Evolutionary conservation across 1,140 invertebrate species (phyloP).

Genomic region (Diploscapter pachys): DNA sequence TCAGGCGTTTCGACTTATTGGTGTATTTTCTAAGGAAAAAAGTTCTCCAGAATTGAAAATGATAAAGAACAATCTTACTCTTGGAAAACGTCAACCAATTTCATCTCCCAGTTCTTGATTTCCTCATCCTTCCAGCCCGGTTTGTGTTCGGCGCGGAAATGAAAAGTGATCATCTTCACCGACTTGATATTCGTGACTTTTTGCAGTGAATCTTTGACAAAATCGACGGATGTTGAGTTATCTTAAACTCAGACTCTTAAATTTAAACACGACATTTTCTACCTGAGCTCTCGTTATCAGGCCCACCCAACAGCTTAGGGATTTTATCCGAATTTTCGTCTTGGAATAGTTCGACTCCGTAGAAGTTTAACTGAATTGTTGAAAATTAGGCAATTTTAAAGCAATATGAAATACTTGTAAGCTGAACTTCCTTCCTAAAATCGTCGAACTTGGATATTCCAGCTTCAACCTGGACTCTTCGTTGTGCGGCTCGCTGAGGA

Average conservation of each 20-base stretch:
- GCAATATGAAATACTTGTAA: conserved; percentile 19
- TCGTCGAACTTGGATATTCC: conserved; percentile 43
- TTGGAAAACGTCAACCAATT: conserved; percentile 47
- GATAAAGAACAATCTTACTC: conserved; percentile 28
- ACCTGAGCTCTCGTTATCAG: neutral
- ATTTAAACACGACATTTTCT: neutral
- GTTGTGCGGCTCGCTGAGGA: conserved; percentile 41
- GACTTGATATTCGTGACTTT: conserved; percentile 51
- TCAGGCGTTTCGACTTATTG: conserved; percentile 37
- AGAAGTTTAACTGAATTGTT: conserved; percentile 48
- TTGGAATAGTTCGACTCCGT: conserved; percentile 49
- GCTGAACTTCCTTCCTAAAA: conserved; percentile 47
- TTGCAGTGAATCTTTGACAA: conserved; percentile 16
- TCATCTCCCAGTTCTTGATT: conserved; percentile 55
- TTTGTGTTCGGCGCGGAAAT: conserved; percentile 54
- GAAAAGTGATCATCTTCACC: conserved; percentile 54
- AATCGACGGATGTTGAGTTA: conserved; percentile 8
- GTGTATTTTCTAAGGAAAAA: conserved; percentile 41
- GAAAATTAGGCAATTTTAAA: too few relatives aligned
- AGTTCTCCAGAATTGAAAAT: conserved; percentile 10
- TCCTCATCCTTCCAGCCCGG: conserved; percentile 43
- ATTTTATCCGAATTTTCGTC: conserved; percentile 19
- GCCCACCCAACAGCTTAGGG: conserved; percentile 17
- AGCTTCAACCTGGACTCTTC: conserved; percentile 43
- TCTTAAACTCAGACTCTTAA: neutral